Conservation (phyloP, 2,888 invertebrate species). For the Thera obeliscata region DNA sequence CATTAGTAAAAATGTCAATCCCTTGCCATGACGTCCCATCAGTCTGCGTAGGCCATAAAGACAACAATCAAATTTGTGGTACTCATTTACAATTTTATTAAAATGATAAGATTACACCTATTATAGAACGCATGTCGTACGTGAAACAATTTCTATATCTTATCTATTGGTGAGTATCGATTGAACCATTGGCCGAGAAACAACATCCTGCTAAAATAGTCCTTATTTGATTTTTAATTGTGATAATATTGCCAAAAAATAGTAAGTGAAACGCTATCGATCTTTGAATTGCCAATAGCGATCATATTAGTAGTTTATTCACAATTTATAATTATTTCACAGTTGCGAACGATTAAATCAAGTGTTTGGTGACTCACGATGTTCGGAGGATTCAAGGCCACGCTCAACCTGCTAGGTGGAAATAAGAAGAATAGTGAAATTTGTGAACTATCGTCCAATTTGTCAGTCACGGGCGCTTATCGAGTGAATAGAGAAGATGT, state of each 20-base stretch:
- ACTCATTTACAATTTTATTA: constrained; percentile 56
- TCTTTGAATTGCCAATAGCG: constrained; percentile 6
- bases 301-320: no score
- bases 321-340: constrained; percentile 20
- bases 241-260: constrained; percentile 12
- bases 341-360: constrained; percentile 18
- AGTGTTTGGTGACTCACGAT: constrained; percentile 37
- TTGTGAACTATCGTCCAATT: constrained; percentile 47
- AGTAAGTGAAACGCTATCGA: constrained; percentile 13
- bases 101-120: constrained; percentile 69
- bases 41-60: neutral
- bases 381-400: constrained; percentile 67
- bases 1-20: no score
- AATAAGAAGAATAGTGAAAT: constrained; percentile 51
- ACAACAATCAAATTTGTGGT: constrained; percentile 38
- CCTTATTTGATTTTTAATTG: constrained; percentile 49
- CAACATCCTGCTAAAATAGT: constrained; percentile 50
- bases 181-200: constrained; percentile 60
- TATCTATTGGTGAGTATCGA: constrained; percentile 67
- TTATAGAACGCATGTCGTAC: constrained; percentile 58
- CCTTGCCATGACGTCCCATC: no score
- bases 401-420: constrained; percentile 59
- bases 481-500: constrained; percentile 65
- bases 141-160: constrained; percentile 62
- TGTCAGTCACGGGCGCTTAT: constrained; percentile 66